Conservation (phyloP, 1,140 invertebrate species). For the Luehdorfia chinensis region DNA sequence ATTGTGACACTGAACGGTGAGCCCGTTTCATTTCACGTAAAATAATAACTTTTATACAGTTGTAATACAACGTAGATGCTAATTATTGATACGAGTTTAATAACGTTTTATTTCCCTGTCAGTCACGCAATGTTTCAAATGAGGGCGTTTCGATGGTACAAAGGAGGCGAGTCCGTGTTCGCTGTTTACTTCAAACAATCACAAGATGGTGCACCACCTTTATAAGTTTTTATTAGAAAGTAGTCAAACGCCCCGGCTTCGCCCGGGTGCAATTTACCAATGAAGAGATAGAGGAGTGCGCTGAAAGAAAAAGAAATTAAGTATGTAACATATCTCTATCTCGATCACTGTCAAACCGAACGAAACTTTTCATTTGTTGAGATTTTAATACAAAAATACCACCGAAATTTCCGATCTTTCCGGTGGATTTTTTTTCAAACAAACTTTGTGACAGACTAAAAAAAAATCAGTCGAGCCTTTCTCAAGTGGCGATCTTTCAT, state of each 20-base stretch:
- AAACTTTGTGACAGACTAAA: too few relatives aligned
- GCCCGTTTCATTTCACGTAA: not conserved
- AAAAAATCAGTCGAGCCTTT: too few relatives aligned
- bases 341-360: too few relatives aligned
- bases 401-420: too few relatives aligned
- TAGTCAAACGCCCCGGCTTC: not conserved
- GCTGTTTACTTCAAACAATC: not conserved
- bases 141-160: slow-evolving; percentile 36
- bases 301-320: not conserved
- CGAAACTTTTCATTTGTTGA: too few relatives aligned
- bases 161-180: slow-evolving; percentile 27
- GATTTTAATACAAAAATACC: too few relatives aligned
- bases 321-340: too few relatives aligned
- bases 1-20: slow-evolving; percentile 20
- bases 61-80: not conserved
- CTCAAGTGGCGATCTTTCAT: too few relatives aligned
- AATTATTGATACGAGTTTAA: not conserved
- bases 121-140: slow-evolving; percentile 18
- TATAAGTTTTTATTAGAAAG: not conserved
- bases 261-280: too few relatives aligned
- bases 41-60: not conserved
- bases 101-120: not conserved
- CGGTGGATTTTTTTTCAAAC: too few relatives aligned
- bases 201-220: not conserved
- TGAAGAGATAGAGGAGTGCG: too few relatives aligned